Base-by-base conservation (phyloP, 2,113 vertebrate species). In the Aegithalos caudatus region DNA sequence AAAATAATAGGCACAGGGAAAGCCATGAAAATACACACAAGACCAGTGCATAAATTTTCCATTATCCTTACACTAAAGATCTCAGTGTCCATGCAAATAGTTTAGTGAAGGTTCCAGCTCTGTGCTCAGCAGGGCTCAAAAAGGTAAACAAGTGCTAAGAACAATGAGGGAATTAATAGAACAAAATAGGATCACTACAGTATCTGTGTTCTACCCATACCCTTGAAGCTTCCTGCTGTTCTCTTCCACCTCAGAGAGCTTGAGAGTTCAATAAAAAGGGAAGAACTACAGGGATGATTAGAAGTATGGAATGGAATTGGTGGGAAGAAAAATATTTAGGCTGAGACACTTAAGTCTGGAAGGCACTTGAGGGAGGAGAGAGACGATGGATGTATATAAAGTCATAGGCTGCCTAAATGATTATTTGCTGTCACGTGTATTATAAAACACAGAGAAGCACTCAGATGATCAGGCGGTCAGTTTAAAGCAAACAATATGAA, bases 401-500 rank as follows among this genome's bases (percentile, higher is more conserved):
- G 42, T 66, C 67, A 85, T 19, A 64, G 78, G 40, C 44, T 57
- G n/a, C 44, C 61, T 65, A 82, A 91, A 74, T 56, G 19, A 87
- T 67, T 60, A 67, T 94, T 96, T 93, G 64, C 50, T 86, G 61
- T 50, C 51, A 62, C 3, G 29, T 11, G 2, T 71, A 37, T 38
- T 64, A 33, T 54, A 65, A 81, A 82, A 83, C 78, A 12, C 45
- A 79, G 78, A 76, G 67, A 17, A 84, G 38, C 51, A 66, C 58
- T 90, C 54, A 61, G 71, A 72, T 83, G 85, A 73, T 73, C 92
- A 64, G 47, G 58, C 0, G 0, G 38, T 42, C 1, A 2, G 60
- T 84, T 86, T 90, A 78, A 94, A 93, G 64, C 61, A 83, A 84
- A 92, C 42, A 86, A 16, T 73, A 92, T 77, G 57, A 93, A 92